phyloP scores from a whole-genome alignment of 2,797 vertebrate genomes.

The Xerus rutilus region DNA sequence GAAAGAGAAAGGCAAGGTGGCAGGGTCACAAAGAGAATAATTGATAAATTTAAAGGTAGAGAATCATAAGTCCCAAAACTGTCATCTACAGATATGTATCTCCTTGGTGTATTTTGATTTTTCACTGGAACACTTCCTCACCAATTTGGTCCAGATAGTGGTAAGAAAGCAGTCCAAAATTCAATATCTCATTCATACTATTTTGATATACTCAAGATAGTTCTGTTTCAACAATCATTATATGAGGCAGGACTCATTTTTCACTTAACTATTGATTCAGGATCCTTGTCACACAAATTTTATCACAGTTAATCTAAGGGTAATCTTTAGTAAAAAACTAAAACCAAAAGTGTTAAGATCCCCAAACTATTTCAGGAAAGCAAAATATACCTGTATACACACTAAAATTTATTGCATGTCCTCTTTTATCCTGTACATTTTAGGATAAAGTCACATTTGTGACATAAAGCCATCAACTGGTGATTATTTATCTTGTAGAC shows the following conservation, averaged over 20 bases:
- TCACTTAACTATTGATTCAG: constrained; percentile 49
- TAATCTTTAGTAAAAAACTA: neutral
- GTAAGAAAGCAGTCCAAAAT: constrained; percentile 25
- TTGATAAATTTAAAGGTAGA: constrained; percentile 48
- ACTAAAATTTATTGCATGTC: neutral
- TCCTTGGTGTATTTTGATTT: neutral
- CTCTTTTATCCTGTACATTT: neutral
- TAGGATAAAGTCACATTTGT: neutral
- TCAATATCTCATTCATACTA: constrained; percentile 8
- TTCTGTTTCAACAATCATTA: constrained; percentile 45
- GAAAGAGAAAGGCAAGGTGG: constrained; percentile 63
- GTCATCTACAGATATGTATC: neutral
- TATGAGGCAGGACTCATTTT: constrained; percentile 16
- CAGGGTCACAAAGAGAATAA: constrained; percentile 11
- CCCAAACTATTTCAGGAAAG: constrained; percentile 26
- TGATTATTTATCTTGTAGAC: neutral
- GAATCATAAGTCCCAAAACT: neutral
- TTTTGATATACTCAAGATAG: constrained; percentile 21
- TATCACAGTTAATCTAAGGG: neutral
- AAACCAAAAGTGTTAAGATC: neutral
- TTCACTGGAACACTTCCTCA: neutral
- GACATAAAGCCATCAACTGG: neutral
- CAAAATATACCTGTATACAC: neutral
- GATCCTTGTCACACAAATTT: constrained; percentile 22
- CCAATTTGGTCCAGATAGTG: constrained; percentile 15